Evolutionary conservation across 2,797 vertebrate genomes (phyloP).

Genomic region (Cuculus canorus): DNA sequence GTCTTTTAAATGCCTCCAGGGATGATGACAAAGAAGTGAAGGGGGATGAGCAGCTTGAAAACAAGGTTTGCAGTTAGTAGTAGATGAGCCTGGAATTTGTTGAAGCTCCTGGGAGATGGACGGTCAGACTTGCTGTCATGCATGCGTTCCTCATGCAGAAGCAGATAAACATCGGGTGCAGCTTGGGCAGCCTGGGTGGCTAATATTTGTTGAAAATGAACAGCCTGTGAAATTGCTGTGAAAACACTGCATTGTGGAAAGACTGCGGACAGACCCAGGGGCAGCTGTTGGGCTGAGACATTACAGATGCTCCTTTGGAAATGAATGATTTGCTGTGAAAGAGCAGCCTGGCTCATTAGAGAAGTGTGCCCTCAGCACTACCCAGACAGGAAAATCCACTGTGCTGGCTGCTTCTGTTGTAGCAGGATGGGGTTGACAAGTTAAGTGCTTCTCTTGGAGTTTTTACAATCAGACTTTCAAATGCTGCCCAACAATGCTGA

Average conservation of each 20-base stretch:
- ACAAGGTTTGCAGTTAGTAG: not conserved
- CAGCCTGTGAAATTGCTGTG: slow-evolving; percentile 49
- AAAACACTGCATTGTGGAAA: slow-evolving; percentile 27
- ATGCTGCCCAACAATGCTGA: not conserved
- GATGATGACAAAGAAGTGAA: not conserved
- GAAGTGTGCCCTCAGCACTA: not conserved
- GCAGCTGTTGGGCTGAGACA: not conserved
- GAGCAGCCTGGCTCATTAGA: not conserved
- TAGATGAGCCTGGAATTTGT: slow-evolving; percentile 19
- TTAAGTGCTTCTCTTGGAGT: slow-evolving; percentile 79
- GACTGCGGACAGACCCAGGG: not conserved
- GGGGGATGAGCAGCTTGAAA: not conserved
- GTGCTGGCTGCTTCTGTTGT: not conserved
- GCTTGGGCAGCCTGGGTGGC: not conserved
- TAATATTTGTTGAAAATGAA: slow-evolving; percentile 47
- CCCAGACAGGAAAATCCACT: not conserved
- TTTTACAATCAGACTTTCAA: slow-evolving; percentile 43
- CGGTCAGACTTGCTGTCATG: not conserved
- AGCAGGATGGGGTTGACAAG: slow-evolving; percentile 68
- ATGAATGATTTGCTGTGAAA: slow-evolving; percentile 9
- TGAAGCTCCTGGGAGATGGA: not conserved
- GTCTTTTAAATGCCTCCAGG: too few species aligned
- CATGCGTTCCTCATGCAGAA: not conserved
- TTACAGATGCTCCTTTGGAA: slow-evolving; percentile 25
- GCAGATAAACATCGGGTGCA: not conserved